phyloP scores from a whole-genome alignment of 2,888 invertebrate genomes.

The Onchidella celtica region DNA sequence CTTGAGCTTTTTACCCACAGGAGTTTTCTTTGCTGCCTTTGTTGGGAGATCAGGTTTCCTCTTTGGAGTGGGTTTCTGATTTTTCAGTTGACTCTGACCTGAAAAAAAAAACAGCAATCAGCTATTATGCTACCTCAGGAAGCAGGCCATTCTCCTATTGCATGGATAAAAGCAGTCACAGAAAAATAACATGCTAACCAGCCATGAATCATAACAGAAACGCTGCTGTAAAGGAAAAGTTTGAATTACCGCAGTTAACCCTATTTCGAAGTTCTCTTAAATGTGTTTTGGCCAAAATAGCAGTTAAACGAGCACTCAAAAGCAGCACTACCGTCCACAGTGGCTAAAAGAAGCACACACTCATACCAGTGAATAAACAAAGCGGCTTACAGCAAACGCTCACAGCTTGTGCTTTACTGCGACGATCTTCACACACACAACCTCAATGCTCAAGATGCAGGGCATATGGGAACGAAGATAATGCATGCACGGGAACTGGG shows the following conservation, averaged over 20 bases:
- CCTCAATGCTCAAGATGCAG: not conserved
- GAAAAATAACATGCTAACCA: not conserved
- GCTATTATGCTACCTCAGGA: not conserved
- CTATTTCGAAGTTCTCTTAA: no score
- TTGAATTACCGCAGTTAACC: no score
- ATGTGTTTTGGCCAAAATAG: no score
- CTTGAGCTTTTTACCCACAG: conserved; percentile 26
- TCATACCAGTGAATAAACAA: no score
- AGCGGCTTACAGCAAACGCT: no score
- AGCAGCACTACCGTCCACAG: no score
- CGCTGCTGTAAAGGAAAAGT: no score
- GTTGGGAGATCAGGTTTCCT: conserved; percentile 32
- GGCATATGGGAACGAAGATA: not conserved
- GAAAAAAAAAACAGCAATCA: not conserved
- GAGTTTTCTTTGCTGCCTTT: conserved; percentile 29
- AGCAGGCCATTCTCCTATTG: not conserved
- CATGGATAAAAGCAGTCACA: no score
- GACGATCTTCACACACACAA: not conserved
- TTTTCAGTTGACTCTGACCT: conserved; percentile 27
- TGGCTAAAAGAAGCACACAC: no score
- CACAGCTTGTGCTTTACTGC: not conserved
- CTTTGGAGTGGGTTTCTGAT: conserved; percentile 30
- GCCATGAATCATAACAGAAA: no score
- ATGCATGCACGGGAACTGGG: not conserved
- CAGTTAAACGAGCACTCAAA: no score